A percentile compares a stretch with the other conserved stretches of the same genome.
Evolutionary conservation across 2,113 vertebrate genomes (phyloP).

Genomic region (Rhinoptilus africanus): DNA sequence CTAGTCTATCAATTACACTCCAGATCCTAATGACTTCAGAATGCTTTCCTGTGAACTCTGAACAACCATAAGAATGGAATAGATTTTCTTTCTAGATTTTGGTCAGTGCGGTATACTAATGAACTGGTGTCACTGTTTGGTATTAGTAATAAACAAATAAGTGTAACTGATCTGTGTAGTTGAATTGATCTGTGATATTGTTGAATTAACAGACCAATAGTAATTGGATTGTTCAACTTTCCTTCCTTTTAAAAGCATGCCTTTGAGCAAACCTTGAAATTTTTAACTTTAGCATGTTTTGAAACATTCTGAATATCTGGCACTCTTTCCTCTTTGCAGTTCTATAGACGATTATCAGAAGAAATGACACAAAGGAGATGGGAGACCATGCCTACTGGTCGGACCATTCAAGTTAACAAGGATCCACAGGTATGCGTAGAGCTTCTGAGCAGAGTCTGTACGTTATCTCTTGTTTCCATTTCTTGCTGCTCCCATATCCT

Average conservation of each 20-base stretch:
- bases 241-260: neutral
- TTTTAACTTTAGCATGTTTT: neutral
- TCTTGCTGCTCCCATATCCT: neutral
- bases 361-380: constrained; percentile 93
- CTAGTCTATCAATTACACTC: neutral
- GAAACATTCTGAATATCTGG: neutral
- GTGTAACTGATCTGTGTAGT: neutral
- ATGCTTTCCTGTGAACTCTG: neutral
- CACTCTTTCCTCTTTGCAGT: constrained; percentile 70
- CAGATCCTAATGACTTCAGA: neutral
- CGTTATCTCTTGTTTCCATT: neutral
- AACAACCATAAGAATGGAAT: neutral
- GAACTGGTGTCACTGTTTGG: neutral
- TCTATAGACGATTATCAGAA: constrained; percentile 90
- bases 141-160: neutral
- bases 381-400: constrained; percentile 85
- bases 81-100: neutral
- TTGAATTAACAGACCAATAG: neutral
- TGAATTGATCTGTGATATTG: neutral
- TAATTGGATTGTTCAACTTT: neutral
- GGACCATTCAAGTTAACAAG: constrained; percentile 77
- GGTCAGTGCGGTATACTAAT: neutral
- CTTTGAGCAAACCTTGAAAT: neutral
- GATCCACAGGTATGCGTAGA: constrained; percentile 76
- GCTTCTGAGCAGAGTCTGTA: neutral